Conservation (phyloP, 2,797 vertebrate genomes). For the Peromyscus eremicus region DNA sequence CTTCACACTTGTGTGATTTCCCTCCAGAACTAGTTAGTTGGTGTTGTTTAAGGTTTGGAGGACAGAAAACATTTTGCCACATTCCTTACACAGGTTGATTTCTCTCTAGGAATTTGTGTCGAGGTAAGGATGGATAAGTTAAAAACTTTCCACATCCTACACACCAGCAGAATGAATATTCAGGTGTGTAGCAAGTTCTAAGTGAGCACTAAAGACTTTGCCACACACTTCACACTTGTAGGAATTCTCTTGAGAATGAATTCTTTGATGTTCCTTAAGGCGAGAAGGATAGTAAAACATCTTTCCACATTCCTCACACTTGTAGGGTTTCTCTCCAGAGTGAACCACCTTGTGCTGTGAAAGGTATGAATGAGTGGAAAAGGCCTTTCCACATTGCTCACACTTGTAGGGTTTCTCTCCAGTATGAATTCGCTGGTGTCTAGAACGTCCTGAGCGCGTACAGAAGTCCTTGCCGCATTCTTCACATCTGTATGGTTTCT, state of each 20-base stretch:
- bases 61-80: not conserved
- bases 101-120: not conserved
- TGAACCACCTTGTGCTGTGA: not conserved
- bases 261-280: conserved; percentile 12
- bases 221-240: conserved; percentile 16
- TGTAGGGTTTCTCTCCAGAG: conserved; percentile 18
- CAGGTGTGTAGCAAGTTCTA: not conserved
- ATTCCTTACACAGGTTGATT: not conserved
- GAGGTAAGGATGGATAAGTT: not conserved
- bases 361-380: conserved; percentile 4
- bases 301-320: not conserved
- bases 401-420: conserved; percentile 23
- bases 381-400: conserved; percentile 6
- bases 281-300: conserved; percentile 11
- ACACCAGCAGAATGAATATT: not conserved
- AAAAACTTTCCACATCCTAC: not conserved
- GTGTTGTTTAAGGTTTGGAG: not conserved
- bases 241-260: not conserved
- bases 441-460: not conserved
- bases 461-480: not conserved
- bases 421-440: conserved; percentile 2
- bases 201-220: not conserved
- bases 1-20: not conserved
- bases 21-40: not conserved
- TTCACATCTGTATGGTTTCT: not conserved